Percentiles rank a stretch among this genome's conserved stretches.
phyloP scores from a whole-genome alignment of 1,140 invertebrate species.

The Macrobrachium rosenbergii region DNA sequence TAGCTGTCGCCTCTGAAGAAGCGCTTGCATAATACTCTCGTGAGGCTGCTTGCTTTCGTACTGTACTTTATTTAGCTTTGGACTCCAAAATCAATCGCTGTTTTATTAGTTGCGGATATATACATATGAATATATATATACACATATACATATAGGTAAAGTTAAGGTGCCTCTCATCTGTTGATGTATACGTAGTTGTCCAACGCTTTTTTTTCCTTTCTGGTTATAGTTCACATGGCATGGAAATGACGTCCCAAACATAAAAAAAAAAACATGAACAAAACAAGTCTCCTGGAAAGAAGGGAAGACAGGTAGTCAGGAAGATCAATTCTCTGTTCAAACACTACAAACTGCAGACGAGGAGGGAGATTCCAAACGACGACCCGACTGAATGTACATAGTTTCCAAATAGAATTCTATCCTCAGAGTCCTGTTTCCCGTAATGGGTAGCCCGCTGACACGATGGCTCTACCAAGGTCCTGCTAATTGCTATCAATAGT shows the following conservation, averaged over 20 bases:
- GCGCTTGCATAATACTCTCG: conserved; percentile 46
- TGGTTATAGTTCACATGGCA: not conserved
- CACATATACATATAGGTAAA: conserved; percentile 15
- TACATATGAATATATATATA: conserved; percentile 10
- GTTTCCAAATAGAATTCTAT: too few species aligned
- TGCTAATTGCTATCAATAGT: too few species aligned
- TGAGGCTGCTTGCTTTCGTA: conserved; percentile 41
- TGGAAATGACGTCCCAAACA: not conserved
- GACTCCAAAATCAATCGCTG: conserved; percentile 10
- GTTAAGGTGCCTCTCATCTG: not conserved
- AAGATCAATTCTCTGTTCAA: too few species aligned
- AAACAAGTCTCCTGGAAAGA: too few species aligned
- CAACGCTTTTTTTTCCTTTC: not conserved
- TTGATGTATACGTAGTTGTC: not conserved
- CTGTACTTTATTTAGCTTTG: conserved; percentile 44
- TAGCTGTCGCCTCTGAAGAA: conserved; percentile 5
- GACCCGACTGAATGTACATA: too few species aligned
- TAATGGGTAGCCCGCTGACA: too few species aligned
- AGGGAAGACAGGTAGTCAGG: too few species aligned
- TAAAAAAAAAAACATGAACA: too few species aligned
- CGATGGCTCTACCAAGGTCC: too few species aligned
- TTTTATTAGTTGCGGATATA: conserved; percentile 13
- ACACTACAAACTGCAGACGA: too few species aligned
- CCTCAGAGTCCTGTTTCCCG: too few species aligned
- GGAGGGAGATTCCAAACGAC: too few species aligned